Conservation (phyloP, 2,888 invertebrate species). For the Tenthredo distinguenda region DNA sequence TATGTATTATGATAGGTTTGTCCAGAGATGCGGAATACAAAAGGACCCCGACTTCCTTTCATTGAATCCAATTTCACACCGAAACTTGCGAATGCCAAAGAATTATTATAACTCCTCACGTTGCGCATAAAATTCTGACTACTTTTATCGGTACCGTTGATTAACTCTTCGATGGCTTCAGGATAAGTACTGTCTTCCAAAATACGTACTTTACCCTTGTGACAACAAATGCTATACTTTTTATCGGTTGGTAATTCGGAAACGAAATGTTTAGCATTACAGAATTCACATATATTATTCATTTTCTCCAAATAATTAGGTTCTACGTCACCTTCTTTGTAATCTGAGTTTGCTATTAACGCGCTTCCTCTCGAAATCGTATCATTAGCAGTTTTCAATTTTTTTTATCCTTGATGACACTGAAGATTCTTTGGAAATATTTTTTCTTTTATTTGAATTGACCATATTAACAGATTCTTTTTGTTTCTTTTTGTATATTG, state of each 20-base stretch:
- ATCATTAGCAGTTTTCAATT: background rate
- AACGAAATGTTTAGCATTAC: background rate
- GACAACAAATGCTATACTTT: slow-evolving; percentile 49
- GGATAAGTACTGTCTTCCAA: slow-evolving; percentile 40
- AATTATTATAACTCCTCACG: slow-evolving; percentile 48
- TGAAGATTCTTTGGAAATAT: background rate
- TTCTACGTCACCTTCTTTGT: background rate
- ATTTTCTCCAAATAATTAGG: background rate
- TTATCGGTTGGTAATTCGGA: background rate
- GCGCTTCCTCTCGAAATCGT: background rate
- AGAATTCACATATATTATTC: background rate
- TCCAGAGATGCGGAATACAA: slow-evolving; percentile 43
- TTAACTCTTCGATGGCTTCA: slow-evolving; percentile 37
- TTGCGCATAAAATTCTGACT: slow-evolving; percentile 48
- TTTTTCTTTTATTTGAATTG: background rate
- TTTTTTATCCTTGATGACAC: background rate
- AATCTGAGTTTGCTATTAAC: background rate
- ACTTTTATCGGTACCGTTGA: slow-evolving; percentile 19
- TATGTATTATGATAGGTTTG: slow-evolving; percentile 53
- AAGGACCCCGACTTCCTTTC: slow-evolving; percentile 41
- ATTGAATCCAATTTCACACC: slow-evolving; percentile 44
- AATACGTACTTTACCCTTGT: slow-evolving; percentile 51
- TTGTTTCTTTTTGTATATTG: background rate
- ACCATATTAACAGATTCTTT: background rate
- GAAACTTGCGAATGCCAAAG: slow-evolving; percentile 52